Evolutionary conservation across 2,113 vertebrate genomes (phyloP), one percentile per base, ranked within the genome.

Genomic region (Microcebus jonahi): DNA sequence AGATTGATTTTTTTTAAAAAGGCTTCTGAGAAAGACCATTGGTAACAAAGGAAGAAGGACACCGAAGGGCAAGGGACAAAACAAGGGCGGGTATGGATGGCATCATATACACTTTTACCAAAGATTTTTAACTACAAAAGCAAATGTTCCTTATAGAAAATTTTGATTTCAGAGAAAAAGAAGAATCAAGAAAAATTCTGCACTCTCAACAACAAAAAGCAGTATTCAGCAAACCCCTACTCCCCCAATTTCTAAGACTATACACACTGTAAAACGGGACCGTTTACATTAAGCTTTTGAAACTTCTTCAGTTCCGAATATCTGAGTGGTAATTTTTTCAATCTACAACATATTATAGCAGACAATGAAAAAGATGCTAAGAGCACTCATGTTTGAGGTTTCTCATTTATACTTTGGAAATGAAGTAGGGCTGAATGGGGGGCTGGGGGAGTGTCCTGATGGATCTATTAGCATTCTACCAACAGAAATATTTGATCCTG

Each of bases 401-500:
- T 85, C 77, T 85, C 55, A 71, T 27, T 67, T 95, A n/a, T 53
- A 80, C 84, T 97, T 88, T 71, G 57, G 82, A 88, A 94, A 73
- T 70, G 55, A 88, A 88, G 53, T 23, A 21, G 13, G 39, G 84
- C 50, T 42, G 53, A 39, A 76, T 61, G n/a, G 75, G 70, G 29
- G 17, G 57, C 82, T 65, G 55, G 42, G 57, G 96, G 83, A 95
- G 83, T 59, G 45, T 92, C 68, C 73, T 92, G 73, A 88, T 42
- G 12, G 57, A 50, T 6, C 57, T 65, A 75, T 98, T 97, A 93
- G 71, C 63, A n/a, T 87, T 88, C 75, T 59, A 23, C 93, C 93
- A 95, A 97, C 94, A 98, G 89, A 65, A 87, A 57, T 42, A 71
- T 29, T 81, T 85, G 85, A 80, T 96, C 48, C 82, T 65, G 77